phyloP scores from a whole-genome alignment of 2,888 invertebrate genomes.

The Cancer borealis region DNA sequence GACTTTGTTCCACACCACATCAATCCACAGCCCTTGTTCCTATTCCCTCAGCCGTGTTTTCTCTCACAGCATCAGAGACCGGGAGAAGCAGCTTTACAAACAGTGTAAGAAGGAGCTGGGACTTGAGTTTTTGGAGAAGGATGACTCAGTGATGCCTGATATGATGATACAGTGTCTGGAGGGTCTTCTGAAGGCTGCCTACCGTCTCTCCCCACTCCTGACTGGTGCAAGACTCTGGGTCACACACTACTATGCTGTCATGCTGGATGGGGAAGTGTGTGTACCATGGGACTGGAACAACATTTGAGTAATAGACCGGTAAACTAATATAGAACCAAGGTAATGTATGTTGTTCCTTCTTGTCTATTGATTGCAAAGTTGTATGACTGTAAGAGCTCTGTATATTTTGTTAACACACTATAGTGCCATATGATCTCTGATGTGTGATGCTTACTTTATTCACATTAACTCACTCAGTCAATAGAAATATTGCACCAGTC shows the following conservation, averaged over 20 bases:
- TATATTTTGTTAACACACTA: background rate
- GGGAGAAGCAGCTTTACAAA: constrained; percentile 87
- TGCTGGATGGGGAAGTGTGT: constrained; percentile 77
- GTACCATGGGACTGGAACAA: constrained; percentile 76
- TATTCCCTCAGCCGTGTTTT: background rate
- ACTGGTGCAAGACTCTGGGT: constrained; percentile 73
- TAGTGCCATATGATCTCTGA: background rate
- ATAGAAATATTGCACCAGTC: background rate
- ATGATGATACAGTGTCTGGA: constrained; percentile 93
- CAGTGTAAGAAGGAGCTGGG: constrained; percentile 85
- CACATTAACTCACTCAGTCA: background rate
- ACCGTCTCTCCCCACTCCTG: constrained; percentile 74
- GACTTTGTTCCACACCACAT: background rate
- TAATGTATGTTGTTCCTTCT: background rate
- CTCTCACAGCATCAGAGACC: constrained; percentile 79
- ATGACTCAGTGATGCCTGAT: constrained; percentile 93
- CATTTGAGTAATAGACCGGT: background rate
- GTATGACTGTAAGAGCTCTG: too few species aligned
- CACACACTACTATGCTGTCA: constrained; percentile 77
- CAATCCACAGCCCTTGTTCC: background rate
- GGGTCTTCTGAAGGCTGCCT: constrained; percentile 82
- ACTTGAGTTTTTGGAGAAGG: constrained; percentile 89
- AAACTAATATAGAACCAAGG: background rate
- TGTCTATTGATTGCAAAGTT: background rate
- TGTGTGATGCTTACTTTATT: background rate